Evolutionary conservation across 2,113 vertebrate species (phyloP).

Genomic region (Hipposideros armiger): DNA sequence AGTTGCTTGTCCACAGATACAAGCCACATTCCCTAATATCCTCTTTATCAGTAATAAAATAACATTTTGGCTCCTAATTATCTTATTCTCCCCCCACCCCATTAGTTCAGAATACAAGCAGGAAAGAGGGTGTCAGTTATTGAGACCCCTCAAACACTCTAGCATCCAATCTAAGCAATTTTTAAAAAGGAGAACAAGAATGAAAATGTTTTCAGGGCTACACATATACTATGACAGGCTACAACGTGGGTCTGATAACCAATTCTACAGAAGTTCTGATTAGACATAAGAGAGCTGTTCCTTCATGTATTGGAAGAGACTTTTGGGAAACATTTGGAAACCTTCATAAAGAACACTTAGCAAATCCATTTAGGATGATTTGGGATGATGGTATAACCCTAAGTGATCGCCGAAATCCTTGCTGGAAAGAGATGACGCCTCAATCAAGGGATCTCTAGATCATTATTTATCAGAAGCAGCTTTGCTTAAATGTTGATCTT

Average conservation of each 20-base stretch:
- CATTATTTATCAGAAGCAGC: slow-evolving; percentile 1
- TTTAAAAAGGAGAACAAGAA: slow-evolving; percentile 21
- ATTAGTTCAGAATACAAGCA: slow-evolving; percentile 59
- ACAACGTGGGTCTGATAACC: background rate
- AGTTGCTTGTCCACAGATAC: background rate
- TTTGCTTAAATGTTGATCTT: slow-evolving; percentile 11
- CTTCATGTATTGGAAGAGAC: background rate
- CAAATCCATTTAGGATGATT: background rate
- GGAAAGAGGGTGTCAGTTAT: background rate
- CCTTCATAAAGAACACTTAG: slow-evolving; percentile 36
- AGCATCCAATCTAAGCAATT: slow-evolving; percentile 21
- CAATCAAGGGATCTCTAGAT: background rate
- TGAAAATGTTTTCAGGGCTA: slow-evolving; percentile 34
- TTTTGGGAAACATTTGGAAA: background rate
- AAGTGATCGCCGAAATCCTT: background rate
- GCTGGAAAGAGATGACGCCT: background rate
- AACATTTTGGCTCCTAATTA: slow-evolving; percentile 6
- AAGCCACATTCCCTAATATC: slow-evolving; percentile 5
- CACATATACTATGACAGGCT: slow-evolving; percentile 6
- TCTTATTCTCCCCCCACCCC: background rate
- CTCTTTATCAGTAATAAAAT: slow-evolving; percentile 37
- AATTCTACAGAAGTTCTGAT: background rate
- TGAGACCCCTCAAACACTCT: background rate
- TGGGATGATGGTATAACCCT: background rate
- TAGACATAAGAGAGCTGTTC: background rate